Base-by-base conservation (phyloP, 2,888 invertebrate genomes). In the Microdon myrmicae region DNA sequence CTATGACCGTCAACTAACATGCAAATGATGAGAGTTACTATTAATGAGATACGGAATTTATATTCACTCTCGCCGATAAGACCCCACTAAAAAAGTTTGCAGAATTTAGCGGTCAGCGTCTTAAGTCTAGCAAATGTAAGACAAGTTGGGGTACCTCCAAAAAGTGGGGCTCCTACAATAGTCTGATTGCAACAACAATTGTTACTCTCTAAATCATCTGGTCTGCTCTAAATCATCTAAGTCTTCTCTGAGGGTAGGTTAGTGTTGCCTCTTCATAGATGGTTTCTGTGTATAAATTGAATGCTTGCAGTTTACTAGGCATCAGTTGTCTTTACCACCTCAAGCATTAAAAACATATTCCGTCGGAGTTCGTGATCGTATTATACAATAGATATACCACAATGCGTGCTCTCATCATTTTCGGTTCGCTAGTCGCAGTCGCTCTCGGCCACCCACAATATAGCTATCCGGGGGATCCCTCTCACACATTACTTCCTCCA, bases 371-470 rank as follows among this genome's bases (percentile, higher is more conserved):
- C 29, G 20, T 35, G 31, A 38, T 38, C 17, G 17, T 23, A 20
- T 22, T 25, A 6, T 39, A 4, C 3, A 16, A 19, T 6, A n/a
- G n/a, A 6, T 5, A 22, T 22, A 22, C 39, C 28, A 70, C 64
- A 68, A 71, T 72, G 71, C 67, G 64, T 32, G 54, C 56, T 8
- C 45, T 71, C n/a, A 60, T 71, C 16, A 25, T 73, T 14, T 67
- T 73, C 44, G 49, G 71, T 25, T 45, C 69, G 3, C 39, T 73
- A 34, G 34, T 73, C 37, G 71, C 70, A 10, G 20, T 71, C 39
- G 67, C 59, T 26, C 64, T 67, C 48, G 74, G 77, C 5, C 74
- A 72, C 39, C 78, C 77, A 3, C 78, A 78, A 28, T 75, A 73
- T 38, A 75, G 72, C 31, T 78, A 78, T 28, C 3, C 20, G 2